Conservation (phyloP, 2,888 invertebrate genomes). For the Camptogramma bilineatum region DNA sequence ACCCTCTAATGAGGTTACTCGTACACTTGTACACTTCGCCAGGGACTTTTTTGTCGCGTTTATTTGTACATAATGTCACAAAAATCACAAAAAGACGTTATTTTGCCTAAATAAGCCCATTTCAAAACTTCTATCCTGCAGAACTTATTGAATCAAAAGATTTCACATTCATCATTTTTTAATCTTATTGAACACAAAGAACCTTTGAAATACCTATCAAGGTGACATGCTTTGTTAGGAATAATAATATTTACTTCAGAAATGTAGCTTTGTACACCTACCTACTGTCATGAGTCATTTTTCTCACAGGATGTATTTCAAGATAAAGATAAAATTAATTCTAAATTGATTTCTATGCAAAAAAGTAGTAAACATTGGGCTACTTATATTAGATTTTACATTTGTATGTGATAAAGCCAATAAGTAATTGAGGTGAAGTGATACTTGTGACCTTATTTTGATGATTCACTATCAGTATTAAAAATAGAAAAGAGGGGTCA, state of each 20-base stretch:
- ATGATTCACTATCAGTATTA: conserved; percentile 13
- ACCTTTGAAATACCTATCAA: conserved; percentile 19
- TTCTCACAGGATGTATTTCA: background rate
- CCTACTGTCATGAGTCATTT: conserved; percentile 30
- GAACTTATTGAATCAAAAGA: conserved; percentile 9
- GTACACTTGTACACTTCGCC: conserved; percentile 63
- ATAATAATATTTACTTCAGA: conserved; percentile 21
- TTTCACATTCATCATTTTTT: conserved; percentile 10
- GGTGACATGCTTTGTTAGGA: conserved; percentile 28
- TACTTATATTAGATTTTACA: background rate
- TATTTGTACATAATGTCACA: conserved; percentile 35
- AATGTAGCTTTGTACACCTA: conserved; percentile 1
- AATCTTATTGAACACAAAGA: conserved; percentile 31
- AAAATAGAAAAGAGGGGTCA: background rate
- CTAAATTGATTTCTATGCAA: background rate
- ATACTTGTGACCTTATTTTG: conserved; percentile 10
- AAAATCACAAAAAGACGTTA: background rate
- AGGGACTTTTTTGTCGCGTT: conserved; percentile 59
- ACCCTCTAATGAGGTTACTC: conserved; percentile 77
- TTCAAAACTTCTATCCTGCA: background rate
- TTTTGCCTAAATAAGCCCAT: background rate
- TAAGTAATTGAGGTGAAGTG: background rate
- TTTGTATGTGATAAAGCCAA: background rate
- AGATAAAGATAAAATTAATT: background rate
- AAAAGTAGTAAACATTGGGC: background rate